Conservation (phyloP, 2,113 vertebrate genomes). For the Rhinogobius similis region DNA sequence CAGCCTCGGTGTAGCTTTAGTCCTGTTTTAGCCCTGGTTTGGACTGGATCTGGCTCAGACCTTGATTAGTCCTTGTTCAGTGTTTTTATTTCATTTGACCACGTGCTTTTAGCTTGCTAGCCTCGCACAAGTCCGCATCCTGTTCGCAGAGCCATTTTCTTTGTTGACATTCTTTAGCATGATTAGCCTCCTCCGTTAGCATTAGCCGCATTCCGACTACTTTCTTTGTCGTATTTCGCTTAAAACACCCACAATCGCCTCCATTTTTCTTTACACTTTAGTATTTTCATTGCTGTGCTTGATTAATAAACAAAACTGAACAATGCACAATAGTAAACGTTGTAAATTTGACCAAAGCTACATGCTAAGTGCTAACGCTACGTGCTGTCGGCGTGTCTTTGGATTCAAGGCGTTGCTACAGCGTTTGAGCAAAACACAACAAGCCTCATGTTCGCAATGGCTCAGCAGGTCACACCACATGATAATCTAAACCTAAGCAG, state of each 20-base stretch:
- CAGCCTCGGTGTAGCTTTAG: background rate
- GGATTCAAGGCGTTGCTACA: background rate
- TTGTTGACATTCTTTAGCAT: conserved; percentile 66
- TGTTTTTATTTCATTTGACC: conserved; percentile 35
- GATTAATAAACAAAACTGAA: background rate
- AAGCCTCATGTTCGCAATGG: background rate
- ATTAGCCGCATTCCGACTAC: conserved; percentile 6
- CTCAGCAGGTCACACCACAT: background rate
- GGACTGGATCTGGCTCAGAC: background rate
- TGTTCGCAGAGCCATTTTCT: conserved; percentile 44
- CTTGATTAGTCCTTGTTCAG: background rate
- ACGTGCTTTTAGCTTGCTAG: conserved; percentile 74
- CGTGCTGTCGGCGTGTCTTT: background rate
- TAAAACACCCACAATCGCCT: background rate
- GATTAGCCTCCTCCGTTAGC: conserved; percentile 21
- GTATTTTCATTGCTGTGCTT: background rate
- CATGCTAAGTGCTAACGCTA: background rate
- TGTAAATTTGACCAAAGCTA: background rate
- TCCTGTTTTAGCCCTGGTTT: background rate
- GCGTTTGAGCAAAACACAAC: background rate
- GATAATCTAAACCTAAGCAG: background rate
- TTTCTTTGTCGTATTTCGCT: conserved; percentile 1
- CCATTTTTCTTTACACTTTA: background rate
- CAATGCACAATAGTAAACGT: background rate
- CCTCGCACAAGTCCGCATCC: conserved; percentile 43